Evolutionary conservation across 64 coral and sea anemone genomes (phyloP).

Genomic region (Porites lutea): DNA sequence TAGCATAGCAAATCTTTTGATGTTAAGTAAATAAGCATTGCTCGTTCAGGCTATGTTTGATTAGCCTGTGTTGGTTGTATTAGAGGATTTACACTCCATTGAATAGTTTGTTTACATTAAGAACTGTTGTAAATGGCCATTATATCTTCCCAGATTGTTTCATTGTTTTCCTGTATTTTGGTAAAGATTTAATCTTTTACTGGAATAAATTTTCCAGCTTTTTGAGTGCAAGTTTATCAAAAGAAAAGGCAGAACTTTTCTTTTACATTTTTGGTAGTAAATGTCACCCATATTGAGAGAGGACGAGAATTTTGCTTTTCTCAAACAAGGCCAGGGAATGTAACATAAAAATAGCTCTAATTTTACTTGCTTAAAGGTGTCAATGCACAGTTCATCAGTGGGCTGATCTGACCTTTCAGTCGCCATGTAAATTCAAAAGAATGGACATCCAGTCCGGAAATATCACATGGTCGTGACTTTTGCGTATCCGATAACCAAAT

Average conservation of each 20-base stretch:
- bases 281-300: too few relatives aligned
- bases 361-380: too few relatives aligned
- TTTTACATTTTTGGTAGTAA: too few relatives aligned
- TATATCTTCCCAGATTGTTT: conserved; percentile 2
- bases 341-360: background rate
- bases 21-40: background rate
- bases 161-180: background rate
- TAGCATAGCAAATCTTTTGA: background rate
- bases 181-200: conserved; percentile 22
- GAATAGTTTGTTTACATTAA: conserved; percentile 18
- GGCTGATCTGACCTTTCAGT: background rate
- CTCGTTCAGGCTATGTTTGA: background rate
- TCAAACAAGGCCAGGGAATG: background rate
- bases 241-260: background rate
- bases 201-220: conserved; percentile 48
- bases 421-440: background rate
- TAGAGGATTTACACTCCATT: background rate
- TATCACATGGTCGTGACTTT: background rate
- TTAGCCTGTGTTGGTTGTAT: background rate
- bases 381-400: background rate
- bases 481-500: too few relatives aligned
- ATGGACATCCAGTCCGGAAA: conserved; percentile 17
- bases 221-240: background rate
- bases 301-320: background rate
- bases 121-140: conserved; percentile 8